Conservation (phyloP, 1,140 invertebrate species). For the Helicoverpa zea region DNA sequence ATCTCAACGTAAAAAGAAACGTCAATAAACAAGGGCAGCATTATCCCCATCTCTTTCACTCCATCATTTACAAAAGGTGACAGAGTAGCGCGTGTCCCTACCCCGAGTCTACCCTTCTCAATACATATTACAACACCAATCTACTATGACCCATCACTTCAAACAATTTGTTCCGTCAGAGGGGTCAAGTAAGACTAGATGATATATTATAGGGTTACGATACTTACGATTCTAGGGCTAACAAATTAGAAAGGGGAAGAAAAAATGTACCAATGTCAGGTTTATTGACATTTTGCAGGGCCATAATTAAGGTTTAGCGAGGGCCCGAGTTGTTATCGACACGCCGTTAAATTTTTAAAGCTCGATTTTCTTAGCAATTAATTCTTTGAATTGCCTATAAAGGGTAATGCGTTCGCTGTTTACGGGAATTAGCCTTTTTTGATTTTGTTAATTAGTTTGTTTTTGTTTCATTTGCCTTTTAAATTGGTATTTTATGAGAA, state of each 20-base stretch:
- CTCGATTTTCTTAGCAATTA: slow-evolving; percentile 77
- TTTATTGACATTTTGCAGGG: slow-evolving; percentile 83
- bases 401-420: neutral
- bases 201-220: slow-evolving; percentile 61
- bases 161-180: slow-evolving; percentile 44
- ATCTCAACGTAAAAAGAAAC: slow-evolving; percentile 59
- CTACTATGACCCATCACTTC: slow-evolving; percentile 53
- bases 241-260: slow-evolving; percentile 82
- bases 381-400: slow-evolving; percentile 50
- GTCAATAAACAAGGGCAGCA: slow-evolving; percentile 51
- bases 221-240: slow-evolving; percentile 81
- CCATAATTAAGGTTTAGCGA: slow-evolving; percentile 81
- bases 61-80: slow-evolving; percentile 66
- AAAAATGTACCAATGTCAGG: slow-evolving; percentile 76
- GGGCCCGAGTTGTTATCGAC: slow-evolving; percentile 70
- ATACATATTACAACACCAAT: slow-evolving; percentile 67
- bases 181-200: slow-evolving; percentile 45
- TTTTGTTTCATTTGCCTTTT: neutral
- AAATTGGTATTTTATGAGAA: neutral
- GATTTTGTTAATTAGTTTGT: neutral
- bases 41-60: slow-evolving; percentile 64
- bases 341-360: slow-evolving; percentile 76
- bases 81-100: slow-evolving; percentile 68
- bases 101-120: slow-evolving; percentile 72
- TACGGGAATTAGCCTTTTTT: slow-evolving; percentile 4